A percentile compares a stretch with the other conserved stretches of the same genome.
Evolutionary conservation across 2,113 vertebrate species (phyloP).

Genomic region (Notothenia coriiceps): DNA sequence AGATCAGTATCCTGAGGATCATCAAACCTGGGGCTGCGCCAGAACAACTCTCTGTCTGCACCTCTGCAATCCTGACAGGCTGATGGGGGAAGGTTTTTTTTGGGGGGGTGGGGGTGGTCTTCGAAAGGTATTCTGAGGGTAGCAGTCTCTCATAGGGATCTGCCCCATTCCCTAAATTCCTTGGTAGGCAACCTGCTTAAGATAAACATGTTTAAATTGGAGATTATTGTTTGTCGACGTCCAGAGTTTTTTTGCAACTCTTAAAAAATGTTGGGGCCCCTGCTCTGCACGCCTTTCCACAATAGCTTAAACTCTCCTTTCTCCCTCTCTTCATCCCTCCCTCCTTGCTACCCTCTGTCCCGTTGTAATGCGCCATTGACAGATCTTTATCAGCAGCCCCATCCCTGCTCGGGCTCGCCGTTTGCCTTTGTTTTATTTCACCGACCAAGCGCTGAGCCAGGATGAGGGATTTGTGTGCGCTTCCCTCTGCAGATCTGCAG

Average conservation of each 20-base stretch:
- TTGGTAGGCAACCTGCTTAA: slow-evolving; percentile 44
- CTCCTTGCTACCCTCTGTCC: slow-evolving; percentile 50
- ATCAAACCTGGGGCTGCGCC: slow-evolving; percentile 65
- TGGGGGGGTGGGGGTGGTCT: slow-evolving; percentile 25
- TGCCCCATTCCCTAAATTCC: slow-evolving; percentile 70
- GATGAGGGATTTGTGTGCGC: slow-evolving; percentile 64
- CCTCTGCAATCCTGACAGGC: slow-evolving; percentile 53
- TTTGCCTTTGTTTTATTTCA: slow-evolving; percentile 74
- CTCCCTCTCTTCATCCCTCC: neutral
- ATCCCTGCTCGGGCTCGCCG: slow-evolving; percentile 63
- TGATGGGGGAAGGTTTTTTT: slow-evolving; percentile 57
- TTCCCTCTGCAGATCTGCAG: slow-evolving; percentile 48
- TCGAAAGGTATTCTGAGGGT: slow-evolving; percentile 61
- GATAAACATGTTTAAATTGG: slow-evolving; percentile 39
- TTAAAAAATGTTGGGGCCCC: slow-evolving; percentile 24
- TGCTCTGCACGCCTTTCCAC: slow-evolving; percentile 3
- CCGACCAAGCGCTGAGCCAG: slow-evolving; percentile 64
- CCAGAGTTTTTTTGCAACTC: slow-evolving; percentile 19
- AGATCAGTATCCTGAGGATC: slow-evolving; percentile 58
- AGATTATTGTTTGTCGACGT: slow-evolving; percentile 33
- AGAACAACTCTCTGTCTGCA: slow-evolving; percentile 76
- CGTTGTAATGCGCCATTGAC: slow-evolving; percentile 67
- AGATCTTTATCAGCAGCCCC: slow-evolving; percentile 77
- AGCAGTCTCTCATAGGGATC: slow-evolving; percentile 62
- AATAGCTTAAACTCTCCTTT: slow-evolving; percentile 27